phyloP scores from a whole-genome alignment of 2,113 vertebrate genomes.

The Carlito syrichta region DNA sequence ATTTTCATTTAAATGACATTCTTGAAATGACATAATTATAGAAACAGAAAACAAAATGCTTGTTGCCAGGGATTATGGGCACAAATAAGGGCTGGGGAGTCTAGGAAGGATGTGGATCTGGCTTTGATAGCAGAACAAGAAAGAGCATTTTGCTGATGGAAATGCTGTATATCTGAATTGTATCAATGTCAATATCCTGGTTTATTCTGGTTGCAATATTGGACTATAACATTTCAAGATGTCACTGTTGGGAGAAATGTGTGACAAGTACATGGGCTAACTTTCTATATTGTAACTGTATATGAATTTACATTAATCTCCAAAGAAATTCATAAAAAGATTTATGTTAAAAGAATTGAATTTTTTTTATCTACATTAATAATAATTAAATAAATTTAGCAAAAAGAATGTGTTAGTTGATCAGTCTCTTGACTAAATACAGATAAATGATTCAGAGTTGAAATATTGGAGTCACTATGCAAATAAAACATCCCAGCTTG shows the following conservation, averaged over 20 bases:
- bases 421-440: background rate
- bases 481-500: background rate
- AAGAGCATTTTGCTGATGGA: background rate
- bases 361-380: background rate
- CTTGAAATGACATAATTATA: background rate
- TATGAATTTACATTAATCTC: background rate
- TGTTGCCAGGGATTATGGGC: background rate
- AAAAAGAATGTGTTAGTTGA: background rate
- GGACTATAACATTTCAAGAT: background rate
- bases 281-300: background rate
- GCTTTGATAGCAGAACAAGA: background rate
- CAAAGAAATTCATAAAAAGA: background rate
- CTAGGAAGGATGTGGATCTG: background rate
- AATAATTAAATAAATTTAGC: background rate
- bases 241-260: background rate
- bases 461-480: background rate
- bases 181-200: background rate
- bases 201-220: background rate
- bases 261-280: background rate
- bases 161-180: background rate
- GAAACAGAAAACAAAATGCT: background rate
- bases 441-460: background rate
- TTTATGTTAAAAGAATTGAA: background rate
- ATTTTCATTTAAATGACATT: background rate
- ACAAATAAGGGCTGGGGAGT: fast-evolving